Percentiles rank a stretch among this genome's conserved stretches.
These are phyloP conservation scores for Jaculus jaculus DNA, from an alignment of 2,113 vertebrate genomes.

Conservation along the genomic window DNA sequence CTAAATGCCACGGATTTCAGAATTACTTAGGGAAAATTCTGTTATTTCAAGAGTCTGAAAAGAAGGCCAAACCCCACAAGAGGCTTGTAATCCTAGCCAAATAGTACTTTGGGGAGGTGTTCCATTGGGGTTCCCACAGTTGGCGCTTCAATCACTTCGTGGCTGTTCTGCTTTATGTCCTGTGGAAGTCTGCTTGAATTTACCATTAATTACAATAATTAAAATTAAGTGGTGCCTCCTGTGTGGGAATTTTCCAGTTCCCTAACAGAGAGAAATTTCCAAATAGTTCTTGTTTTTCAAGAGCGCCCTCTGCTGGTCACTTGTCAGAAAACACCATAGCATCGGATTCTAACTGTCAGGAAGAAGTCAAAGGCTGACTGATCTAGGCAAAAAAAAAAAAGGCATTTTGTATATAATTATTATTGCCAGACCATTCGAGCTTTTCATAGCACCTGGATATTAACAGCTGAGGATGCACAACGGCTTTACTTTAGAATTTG, in stretches of 20 bases:
- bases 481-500: neutral
- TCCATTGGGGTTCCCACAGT: neutral
- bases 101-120: neutral
- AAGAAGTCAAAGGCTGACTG: neutral
- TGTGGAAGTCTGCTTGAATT: constrained; percentile 53
- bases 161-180: constrained; percentile 38
- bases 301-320: constrained; percentile 61
- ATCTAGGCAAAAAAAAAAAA: neutral
- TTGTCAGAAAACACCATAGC: constrained; percentile 10
- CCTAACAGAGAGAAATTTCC: neutral
- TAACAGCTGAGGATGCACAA: neutral
- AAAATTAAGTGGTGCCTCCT: constrained; percentile 65
- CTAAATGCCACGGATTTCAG: neutral
- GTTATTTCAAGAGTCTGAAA: neutral
- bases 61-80: neutral
- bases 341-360: fast-evolving
- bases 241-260: constrained; percentile 69
- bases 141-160: neutral
- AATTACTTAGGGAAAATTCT: neutral
- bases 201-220: constrained; percentile 73
- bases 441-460: neutral
- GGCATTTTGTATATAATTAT: neutral
- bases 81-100: neutral
- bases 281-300: constrained; percentile 21
- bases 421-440: no score